These are phyloP conservation scores for Acropternis orthonyx DNA, from an alignment of 2,797 vertebrate genomes.

Conservation along the genomic window DNA sequence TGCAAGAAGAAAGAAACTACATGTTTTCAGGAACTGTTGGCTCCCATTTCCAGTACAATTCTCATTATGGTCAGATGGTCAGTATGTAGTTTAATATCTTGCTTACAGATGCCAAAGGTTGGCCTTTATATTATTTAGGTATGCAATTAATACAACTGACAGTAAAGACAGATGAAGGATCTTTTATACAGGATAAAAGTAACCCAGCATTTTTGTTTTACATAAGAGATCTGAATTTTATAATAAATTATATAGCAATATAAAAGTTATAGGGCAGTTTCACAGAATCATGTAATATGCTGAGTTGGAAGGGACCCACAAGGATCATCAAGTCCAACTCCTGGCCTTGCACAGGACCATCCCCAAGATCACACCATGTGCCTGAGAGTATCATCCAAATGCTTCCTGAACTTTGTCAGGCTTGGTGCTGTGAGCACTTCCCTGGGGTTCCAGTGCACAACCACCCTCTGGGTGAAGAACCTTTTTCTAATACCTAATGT, in stretches of 20 bases:
- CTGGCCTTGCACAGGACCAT: not conserved
- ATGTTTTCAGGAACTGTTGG: not conserved
- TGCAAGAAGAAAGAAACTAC: not conserved
- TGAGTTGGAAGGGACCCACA: not conserved
- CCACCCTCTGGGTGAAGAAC: not conserved
- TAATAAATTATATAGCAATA: not conserved
- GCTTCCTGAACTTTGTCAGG: not conserved
- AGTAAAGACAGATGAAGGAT: not conserved
- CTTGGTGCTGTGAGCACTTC: not conserved
- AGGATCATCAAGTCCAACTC: not conserved
- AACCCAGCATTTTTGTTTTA: not conserved
- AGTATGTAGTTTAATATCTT: not conserved
- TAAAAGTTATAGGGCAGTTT: not conserved
- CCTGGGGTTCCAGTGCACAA: not conserved
- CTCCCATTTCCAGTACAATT: not conserved
- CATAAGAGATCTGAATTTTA: not conserved
- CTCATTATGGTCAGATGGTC: not conserved
- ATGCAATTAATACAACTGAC: not conserved
- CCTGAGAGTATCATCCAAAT: not conserved
- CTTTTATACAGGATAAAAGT: not conserved
- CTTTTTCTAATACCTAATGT: not conserved
- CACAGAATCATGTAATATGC: not conserved
- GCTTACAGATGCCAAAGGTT: not conserved
- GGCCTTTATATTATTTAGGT: not conserved
- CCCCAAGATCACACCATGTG: not conserved